Evolutionary conservation across 2,797 vertebrate species (phyloP).

Genomic region (Lagorchestes hirsutus): DNA sequence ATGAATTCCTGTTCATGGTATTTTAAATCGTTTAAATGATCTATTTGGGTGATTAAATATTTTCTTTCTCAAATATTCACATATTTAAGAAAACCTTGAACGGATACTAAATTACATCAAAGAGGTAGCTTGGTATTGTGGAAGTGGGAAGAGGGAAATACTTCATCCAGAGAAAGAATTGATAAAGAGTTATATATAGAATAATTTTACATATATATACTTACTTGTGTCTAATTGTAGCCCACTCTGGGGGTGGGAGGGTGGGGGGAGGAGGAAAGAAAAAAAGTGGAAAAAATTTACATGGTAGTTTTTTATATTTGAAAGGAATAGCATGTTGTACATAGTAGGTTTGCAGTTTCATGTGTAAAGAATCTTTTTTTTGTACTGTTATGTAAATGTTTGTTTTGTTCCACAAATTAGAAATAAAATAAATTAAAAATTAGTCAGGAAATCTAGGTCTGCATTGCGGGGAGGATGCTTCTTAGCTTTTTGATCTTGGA

Average conservation of each 20-base stretch:
- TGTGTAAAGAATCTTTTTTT: background rate
- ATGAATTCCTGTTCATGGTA: background rate
- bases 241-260: background rate
- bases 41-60: slow-evolving; percentile 36
- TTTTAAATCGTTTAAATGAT: slow-evolving; percentile 33
- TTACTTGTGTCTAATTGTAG: background rate
- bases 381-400: background rate
- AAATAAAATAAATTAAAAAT: background rate
- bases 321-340: background rate
- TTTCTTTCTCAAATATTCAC: slow-evolving; percentile 10
- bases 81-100: slow-evolving; percentile 15
- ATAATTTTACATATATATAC: background rate
- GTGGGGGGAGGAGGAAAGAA: background rate
- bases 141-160: background rate
- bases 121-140: background rate
- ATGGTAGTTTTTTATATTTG: background rate
- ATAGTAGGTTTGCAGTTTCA: background rate
- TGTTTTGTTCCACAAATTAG: background rate
- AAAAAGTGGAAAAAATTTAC: too few relatives aligned
- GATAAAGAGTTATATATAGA: background rate
- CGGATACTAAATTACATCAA: background rate
- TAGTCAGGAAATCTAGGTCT: background rate
- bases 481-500: background rate
- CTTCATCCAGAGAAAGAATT: background rate
- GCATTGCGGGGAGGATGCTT: background rate